phyloP scores from a whole-genome alignment of 2,888 invertebrate species.

The Ennomos quercinarius region DNA sequence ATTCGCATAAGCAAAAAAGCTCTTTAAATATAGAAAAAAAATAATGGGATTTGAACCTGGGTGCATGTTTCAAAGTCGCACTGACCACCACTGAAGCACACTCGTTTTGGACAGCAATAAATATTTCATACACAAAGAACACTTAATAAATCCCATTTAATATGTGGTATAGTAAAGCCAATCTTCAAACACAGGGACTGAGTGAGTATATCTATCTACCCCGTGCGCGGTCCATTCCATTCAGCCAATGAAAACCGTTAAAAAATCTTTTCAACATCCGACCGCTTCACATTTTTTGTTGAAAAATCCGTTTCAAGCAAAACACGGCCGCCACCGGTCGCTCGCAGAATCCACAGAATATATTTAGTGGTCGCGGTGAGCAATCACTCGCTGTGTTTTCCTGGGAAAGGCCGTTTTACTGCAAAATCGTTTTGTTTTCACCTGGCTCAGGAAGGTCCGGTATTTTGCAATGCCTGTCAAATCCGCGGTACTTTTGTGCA shows the following conservation, averaged over 20 bases:
- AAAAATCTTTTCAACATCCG: slow-evolving; percentile 14
- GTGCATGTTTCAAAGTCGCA: too few relatives aligned
- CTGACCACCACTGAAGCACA: too few relatives aligned
- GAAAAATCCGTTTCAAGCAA: slow-evolving; percentile 18
- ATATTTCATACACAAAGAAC: too few relatives aligned
- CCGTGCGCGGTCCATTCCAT: not conserved
- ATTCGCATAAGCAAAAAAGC: too few relatives aligned
- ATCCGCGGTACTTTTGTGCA: slow-evolving; percentile 12
- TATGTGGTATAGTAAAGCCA: too few relatives aligned
- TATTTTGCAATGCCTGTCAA: slow-evolving; percentile 30
- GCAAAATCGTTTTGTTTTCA: slow-evolving; percentile 26
- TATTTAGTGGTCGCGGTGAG: slow-evolving; percentile 26
- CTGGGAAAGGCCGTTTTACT: slow-evolving; percentile 15
- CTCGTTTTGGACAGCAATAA: too few relatives aligned
- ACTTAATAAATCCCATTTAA: too few relatives aligned
- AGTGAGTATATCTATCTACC: not conserved
- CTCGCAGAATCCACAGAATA: slow-evolving; percentile 17
- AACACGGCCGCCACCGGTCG: slow-evolving; percentile 15
- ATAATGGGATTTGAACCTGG: too few relatives aligned
- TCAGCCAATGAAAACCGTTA: slow-evolving; percentile 15
- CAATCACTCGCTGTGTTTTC: slow-evolving; percentile 33
- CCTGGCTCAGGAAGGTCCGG: slow-evolving; percentile 22
- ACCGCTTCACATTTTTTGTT: slow-evolving; percentile 5
- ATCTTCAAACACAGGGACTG: too few relatives aligned
- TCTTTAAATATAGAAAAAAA: too few relatives aligned